Percentiles rank a stretch among this genome's conserved stretches.
These are phyloP conservation scores for Psilopogon haemacephalus DNA, from an alignment of 2,113 vertebrate genomes.

Conservation along the genomic window DNA sequence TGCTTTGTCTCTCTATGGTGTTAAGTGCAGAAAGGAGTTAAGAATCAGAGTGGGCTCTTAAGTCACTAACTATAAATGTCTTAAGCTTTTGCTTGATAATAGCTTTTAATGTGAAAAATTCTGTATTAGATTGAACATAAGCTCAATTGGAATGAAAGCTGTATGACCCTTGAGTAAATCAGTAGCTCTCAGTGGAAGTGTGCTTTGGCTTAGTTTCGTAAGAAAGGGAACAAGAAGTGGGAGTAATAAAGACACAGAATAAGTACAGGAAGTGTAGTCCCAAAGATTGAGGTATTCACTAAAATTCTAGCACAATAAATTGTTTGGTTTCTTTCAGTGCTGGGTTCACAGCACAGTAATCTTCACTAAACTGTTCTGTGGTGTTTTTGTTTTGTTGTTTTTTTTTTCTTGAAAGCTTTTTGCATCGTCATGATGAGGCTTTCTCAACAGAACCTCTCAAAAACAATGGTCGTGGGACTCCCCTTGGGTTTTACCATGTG, in stretches of 20 bases:
- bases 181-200: background rate
- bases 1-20: background rate
- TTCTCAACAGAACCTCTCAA: slow-evolving; percentile 98
- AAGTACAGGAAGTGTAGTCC: background rate
- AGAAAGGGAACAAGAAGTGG: background rate
- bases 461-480: slow-evolving; percentile 90
- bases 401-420: slow-evolving; percentile 79
- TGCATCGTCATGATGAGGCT: slow-evolving; percentile 97
- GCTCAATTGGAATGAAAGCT: background rate
- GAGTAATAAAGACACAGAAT: background rate
- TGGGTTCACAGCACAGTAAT: background rate
- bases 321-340: background rate
- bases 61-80: background rate
- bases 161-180: background rate
- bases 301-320: background rate
- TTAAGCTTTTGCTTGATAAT: background rate
- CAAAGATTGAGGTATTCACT: background rate
- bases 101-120: background rate
- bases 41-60: background rate
- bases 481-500: slow-evolving; percentile 95
- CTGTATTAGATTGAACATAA: background rate
- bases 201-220: background rate
- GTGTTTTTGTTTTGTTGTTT: background rate
- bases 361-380: background rate
- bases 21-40: background rate